Evolutionary conservation across 2,113 vertebrate species (phyloP).

Genomic region (Nesogale talazaci): DNA sequence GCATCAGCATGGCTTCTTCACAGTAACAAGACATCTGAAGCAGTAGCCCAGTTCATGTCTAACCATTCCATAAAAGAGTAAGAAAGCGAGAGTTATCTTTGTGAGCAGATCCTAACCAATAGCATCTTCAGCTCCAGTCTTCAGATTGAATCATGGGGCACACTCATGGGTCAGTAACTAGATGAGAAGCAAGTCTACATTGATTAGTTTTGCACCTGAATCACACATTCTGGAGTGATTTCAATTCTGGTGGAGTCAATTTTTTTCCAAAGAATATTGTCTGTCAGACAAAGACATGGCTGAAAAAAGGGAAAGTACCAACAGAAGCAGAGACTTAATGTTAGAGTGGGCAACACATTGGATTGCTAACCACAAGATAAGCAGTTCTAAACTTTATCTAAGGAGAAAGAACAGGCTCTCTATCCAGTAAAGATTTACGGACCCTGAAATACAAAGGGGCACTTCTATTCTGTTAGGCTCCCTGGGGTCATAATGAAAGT

Average conservation of each 20-base stretch:
- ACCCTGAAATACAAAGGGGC: too few relatives aligned
- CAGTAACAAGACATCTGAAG: neutral
- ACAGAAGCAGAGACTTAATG: neutral
- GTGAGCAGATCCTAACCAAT: neutral
- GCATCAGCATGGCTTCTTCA: neutral
- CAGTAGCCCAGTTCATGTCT: neutral
- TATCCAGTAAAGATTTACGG: too few relatives aligned
- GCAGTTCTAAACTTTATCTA: too few relatives aligned
- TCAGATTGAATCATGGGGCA: neutral
- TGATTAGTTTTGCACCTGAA: neutral
- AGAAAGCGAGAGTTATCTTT: neutral
- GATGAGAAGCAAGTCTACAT: neutral
- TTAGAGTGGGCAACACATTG: too few relatives aligned
- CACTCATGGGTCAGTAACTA: neutral
- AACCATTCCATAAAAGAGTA: neutral
- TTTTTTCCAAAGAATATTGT: neutral
- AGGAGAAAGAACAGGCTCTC: too few relatives aligned
- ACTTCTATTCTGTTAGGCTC: too few relatives aligned
- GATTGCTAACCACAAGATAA: too few relatives aligned
- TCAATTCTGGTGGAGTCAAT: too few relatives aligned
- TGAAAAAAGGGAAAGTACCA: neutral
- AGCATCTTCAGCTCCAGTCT: neutral
- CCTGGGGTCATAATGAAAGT: too few relatives aligned
- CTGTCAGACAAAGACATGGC: neutral
- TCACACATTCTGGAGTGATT: neutral